Conservation (phyloP, 2,113 vertebrate genomes). For the Carollia perspicillata region DNA sequence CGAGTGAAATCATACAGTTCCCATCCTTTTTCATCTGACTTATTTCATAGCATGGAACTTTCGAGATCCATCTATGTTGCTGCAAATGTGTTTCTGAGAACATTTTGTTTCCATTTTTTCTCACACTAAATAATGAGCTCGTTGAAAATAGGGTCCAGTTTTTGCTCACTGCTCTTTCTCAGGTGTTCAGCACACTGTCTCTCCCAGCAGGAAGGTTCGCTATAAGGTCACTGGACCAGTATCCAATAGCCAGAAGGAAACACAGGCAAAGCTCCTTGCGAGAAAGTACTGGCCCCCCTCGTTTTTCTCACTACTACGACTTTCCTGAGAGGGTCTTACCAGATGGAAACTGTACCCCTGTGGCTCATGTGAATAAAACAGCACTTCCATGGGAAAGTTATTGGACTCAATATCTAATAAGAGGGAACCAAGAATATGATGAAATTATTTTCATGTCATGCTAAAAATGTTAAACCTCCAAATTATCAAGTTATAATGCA, state of each 20-base stretch:
- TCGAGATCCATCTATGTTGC: not conserved
- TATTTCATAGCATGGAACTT: not conserved
- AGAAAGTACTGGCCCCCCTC: not conserved
- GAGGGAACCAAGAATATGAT: not conserved
- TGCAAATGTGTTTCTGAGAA: not conserved
- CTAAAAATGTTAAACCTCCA: not conserved
- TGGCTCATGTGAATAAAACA: not conserved
- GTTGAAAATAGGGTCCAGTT: not conserved
- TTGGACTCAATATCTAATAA: not conserved
- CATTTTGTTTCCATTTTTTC: not conserved
- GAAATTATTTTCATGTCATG: not conserved
- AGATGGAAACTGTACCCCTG: not conserved
- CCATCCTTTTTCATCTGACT: not conserved
- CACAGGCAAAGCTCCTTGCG: not conserved
- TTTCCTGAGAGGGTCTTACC: not conserved
- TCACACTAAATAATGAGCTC: not conserved
- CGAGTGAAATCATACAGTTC: not conserved
- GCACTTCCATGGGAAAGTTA: not conserved
- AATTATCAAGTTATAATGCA: not conserved
- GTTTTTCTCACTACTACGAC: not conserved
- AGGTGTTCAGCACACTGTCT: not conserved
- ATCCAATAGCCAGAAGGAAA: not conserved
- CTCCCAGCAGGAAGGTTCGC: not conserved
- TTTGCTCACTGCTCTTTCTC: not conserved
- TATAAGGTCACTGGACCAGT: not conserved